Conservation (phyloP, 2,888 invertebrate genomes). For the Tenthredo amoena region DNA sequence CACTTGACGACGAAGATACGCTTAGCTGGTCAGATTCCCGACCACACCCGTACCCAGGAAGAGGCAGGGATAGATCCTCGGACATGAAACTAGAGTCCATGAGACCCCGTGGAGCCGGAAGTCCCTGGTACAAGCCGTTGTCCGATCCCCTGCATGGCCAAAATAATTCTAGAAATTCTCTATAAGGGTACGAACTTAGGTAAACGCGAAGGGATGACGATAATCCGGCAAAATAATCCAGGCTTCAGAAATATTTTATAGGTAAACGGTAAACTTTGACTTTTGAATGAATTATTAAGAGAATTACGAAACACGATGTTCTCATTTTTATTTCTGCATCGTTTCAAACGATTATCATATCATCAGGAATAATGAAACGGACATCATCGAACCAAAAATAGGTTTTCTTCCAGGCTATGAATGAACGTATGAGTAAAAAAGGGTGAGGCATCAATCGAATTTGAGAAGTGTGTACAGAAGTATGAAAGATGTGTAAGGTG, state of each 20-base stretch:
- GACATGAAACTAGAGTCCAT: slow-evolving; percentile 81
- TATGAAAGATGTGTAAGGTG: slow-evolving; percentile 17
- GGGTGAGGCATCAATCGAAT: neutral
- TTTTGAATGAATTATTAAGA: neutral
- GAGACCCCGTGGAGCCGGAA: slow-evolving; percentile 80
- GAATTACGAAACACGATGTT: neutral
- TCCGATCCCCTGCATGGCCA: slow-evolving; percentile 80
- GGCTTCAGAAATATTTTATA: neutral
- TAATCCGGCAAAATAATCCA: neutral
- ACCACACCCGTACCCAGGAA: slow-evolving; percentile 77
- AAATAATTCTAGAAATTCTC: slow-evolving; percentile 62
- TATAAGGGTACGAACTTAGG: neutral
- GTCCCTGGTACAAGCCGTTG: slow-evolving; percentile 81
- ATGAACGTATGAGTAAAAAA: no score
- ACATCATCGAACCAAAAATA: neutral
- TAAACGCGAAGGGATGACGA: neutral
- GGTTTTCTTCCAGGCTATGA: no score
- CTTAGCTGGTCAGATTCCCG: slow-evolving; percentile 83
- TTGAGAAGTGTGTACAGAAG: slow-evolving; percentile 18
- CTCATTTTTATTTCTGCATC: neutral
- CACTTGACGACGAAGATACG: slow-evolving; percentile 82
- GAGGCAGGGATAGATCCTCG: slow-evolving; percentile 79
- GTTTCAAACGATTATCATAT: neutral
- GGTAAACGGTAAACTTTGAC: neutral
- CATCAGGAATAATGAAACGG: neutral